These are phyloP conservation scores for Augochlorella aurata DNA, from an alignment of 2,888 invertebrate species.

Conservation along the genomic window DNA sequence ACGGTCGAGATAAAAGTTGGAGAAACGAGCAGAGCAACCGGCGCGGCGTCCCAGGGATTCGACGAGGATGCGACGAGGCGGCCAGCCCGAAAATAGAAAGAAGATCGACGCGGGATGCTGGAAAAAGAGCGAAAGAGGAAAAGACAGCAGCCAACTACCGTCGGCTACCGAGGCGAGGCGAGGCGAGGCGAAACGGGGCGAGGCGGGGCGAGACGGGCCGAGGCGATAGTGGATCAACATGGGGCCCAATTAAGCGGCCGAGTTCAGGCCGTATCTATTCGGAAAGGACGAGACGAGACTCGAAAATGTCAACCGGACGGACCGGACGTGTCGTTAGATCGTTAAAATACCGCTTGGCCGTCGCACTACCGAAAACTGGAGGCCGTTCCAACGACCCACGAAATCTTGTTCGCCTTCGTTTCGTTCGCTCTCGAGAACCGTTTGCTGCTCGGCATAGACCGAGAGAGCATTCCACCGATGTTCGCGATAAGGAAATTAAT, in stretches of 20 bases:
- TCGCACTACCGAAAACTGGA: constrained; percentile 69
- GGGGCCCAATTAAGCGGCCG: constrained; percentile 78
- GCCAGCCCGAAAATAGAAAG: constrained; percentile 29
- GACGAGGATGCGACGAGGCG: constrained; percentile 32
- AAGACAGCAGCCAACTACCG: constrained; percentile 71
- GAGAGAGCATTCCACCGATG: constrained; percentile 37
- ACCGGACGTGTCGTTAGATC: constrained; percentile 78
- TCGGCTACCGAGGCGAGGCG: constrained; percentile 67
- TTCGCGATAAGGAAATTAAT: constrained; percentile 58
- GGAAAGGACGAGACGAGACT: constrained; percentile 53
- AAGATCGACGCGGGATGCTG: constrained; percentile 54
- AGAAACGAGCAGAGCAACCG: constrained; percentile 30
- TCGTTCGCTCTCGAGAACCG: background rate
- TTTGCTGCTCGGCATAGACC: background rate
- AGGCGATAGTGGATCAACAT: constrained; percentile 77
- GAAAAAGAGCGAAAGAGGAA: constrained; percentile 46
- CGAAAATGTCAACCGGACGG: constrained; percentile 76
- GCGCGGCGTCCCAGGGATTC: constrained; percentile 21
- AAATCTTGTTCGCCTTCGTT: constrained; percentile 42
- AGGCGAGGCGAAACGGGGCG: too few species aligned
- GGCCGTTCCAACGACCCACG: constrained; percentile 23
- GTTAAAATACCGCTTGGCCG: constrained; percentile 77
- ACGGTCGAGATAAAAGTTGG: constrained; percentile 68
- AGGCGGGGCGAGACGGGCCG: too few species aligned
- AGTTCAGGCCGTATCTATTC: constrained; percentile 69